These are phyloP conservation scores for Lutraria rhynchaena DNA, from an alignment of 1,140 invertebrate genomes.

Conservation along the genomic window DNA sequence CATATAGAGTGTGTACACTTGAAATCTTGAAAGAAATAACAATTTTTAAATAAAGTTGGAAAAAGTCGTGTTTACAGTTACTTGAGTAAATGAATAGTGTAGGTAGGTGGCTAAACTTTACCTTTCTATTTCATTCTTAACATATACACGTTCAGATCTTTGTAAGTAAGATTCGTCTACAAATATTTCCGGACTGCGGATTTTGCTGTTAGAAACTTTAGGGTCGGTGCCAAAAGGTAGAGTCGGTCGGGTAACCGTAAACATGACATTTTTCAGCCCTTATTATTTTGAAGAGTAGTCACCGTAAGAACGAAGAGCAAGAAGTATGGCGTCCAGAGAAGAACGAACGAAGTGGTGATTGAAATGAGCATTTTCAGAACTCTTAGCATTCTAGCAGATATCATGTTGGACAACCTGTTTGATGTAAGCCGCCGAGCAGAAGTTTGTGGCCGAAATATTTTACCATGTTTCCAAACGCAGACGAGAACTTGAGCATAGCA, in stretches of 20 bases:
- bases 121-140: background rate
- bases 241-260: background rate
- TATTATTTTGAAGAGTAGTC: conserved; percentile 1
- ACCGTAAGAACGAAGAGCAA: conserved; percentile 39
- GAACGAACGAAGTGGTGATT: conserved; percentile 7
- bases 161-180: background rate
- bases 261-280: background rate
- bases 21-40: too few species aligned
- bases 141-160: background rate
- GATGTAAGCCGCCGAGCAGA: background rate
- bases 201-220: background rate
- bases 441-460: background rate
- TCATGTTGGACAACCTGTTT: background rate
- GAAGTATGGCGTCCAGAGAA: conserved; percentile 54
- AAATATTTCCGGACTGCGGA: background rate
- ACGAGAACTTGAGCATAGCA: conserved; percentile 28
- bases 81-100: too few species aligned
- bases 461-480: conserved; percentile 23
- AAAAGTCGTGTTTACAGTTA: too few species aligned
- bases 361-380: conserved; percentile 30
- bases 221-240: background rate
- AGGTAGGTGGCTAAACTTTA: too few species aligned
- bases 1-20: too few species aligned
- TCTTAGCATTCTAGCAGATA: conserved; percentile 9
- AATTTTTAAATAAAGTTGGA: too few species aligned